A percentile compares a stretch with the other conserved stretches of the same genome.
phyloP scores from a whole-genome alignment of 2,888 invertebrate species.

The Epicampocera succincta region DNA sequence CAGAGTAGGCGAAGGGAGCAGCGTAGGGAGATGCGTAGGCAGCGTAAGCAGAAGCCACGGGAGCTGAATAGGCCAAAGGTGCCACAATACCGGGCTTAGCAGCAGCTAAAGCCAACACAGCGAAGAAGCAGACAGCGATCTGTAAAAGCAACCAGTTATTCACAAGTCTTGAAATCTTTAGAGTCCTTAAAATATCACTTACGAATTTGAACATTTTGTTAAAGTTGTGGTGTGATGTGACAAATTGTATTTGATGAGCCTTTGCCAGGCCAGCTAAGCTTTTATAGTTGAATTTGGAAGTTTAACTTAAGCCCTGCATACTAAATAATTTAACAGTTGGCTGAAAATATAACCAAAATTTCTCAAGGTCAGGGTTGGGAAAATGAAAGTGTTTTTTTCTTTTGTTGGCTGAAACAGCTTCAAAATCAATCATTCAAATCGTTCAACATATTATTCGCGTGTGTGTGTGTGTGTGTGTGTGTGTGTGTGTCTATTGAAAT shows the following conservation, averaged over 20 bases:
- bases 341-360: too few species aligned
- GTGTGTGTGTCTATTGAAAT: too few species aligned
- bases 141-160: constrained; percentile 52
- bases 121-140: constrained; percentile 76
- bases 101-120: constrained; percentile 74
- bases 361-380: too few species aligned
- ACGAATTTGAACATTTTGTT: constrained; percentile 77
- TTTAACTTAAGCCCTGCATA: too few species aligned
- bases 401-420: too few species aligned
- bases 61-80: constrained; percentile 61
- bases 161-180: background rate
- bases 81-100: constrained; percentile 72
- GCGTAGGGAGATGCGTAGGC: too few species aligned
- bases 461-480: too few species aligned
- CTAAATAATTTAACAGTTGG: too few species aligned
- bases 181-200: constrained; percentile 69
- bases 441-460: too few species aligned
- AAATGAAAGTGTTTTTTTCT: too few species aligned
- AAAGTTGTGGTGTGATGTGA: constrained; percentile 25
- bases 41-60: background rate
- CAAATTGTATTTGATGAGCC: constrained; percentile 20
- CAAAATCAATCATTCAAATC: too few species aligned
- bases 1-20: constrained; percentile 17
- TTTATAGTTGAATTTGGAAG: constrained; percentile 34
- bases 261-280: background rate